Evolutionary conservation across 2,888 invertebrate species (phyloP), one percentile per base, ranked within the genome.

Genomic region (Tinea pellionella): DNA sequence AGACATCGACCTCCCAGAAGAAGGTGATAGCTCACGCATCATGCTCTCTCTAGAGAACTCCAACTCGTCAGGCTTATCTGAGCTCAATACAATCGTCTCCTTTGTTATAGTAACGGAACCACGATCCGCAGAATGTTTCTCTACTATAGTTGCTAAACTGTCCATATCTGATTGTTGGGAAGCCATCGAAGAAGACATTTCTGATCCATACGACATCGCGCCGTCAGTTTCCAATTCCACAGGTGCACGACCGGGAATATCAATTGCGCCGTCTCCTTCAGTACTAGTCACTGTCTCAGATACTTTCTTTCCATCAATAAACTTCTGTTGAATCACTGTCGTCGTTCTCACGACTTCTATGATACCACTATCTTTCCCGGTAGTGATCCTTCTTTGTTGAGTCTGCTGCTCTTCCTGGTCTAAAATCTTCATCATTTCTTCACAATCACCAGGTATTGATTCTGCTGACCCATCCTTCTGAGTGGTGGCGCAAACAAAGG

Each of bases 381-480:
- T 75, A 0, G 76, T 75, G 1, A 74, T 68, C 15, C 70, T 60
- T 60, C 73, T 67, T 15, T 67, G 66, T 63, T 73, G 68, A 47
- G 75, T 75, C 9, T 75, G 71, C 63, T 79, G 78, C 62, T 85
- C 82, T 88, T 80, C 91, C 87, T 73, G 89, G 68, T 75, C 89
- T 72, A 76, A 78, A 64, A 81, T 80, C 85, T 80, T 90, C 90
- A 78, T 90, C 90, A 71, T 89, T 81, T 76, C 89, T 79, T 72
- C 92, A 79, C 75, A 92, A 73, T 71, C 92, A 83, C 84, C 92
- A 80, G 87, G 85, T 62, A 87, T 85, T 0, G 88, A 88, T 67
- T 88, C 87, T 0, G 83, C 87, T 53, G 88, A 86, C 9, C 86
- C 88, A 59, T 85, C 86, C 63, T 84, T 86, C 2, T 84, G 80